Conservation (phyloP, 2,113 vertebrate genomes). For the Bambusicola thoracicus region DNA sequence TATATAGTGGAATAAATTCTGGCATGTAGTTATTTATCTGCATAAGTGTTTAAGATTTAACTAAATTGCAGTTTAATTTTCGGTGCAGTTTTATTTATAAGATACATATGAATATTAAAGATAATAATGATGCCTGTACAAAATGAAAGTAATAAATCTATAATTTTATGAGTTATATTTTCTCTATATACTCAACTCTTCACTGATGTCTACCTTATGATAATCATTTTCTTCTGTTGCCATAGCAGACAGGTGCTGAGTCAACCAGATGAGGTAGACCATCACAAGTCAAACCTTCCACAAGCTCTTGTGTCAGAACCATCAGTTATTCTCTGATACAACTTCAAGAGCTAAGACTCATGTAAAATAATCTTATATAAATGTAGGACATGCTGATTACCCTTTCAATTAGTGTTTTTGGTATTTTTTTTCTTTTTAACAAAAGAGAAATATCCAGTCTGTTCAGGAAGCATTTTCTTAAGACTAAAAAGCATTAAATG, state of each 20-base stretch:
- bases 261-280: background rate
- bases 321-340: background rate
- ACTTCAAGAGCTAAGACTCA: background rate
- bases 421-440: background rate
- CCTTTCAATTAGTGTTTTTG: background rate
- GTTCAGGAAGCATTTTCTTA: background rate
- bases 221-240: background rate
- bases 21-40: background rate
- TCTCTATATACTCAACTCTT: background rate
- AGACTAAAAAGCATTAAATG: background rate
- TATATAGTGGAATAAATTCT: background rate
- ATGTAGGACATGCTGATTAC: background rate
- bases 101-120: background rate
- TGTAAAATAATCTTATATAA: background rate
- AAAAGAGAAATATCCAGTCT: background rate
- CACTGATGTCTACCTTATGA: background rate
- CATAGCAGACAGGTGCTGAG: background rate
- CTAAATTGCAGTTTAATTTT: background rate
- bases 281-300: background rate
- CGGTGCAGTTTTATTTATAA: too few relatives aligned
- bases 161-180: background rate
- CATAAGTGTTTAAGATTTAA: background rate
- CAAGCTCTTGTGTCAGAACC: background rate
- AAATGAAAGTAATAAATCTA: background rate
- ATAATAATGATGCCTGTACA: background rate